A percentile compares a stretch with the other conserved stretches of the same genome.
Conservation (phyloP, 2,113 vertebrate species). For the Zosterops lateralis region DNA sequence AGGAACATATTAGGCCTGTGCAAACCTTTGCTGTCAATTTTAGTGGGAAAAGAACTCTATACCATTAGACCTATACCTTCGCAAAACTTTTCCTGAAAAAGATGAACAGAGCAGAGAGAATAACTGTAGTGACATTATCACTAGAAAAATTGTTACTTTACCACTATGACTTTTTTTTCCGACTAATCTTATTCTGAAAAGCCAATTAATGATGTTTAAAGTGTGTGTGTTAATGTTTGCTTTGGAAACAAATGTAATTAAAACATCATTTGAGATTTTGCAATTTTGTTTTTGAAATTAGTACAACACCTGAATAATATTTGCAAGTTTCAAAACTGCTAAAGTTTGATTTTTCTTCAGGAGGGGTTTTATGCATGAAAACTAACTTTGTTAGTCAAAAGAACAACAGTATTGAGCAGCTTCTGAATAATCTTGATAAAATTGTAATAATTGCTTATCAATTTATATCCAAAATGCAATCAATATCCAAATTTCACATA, state of each 20-base stretch:
- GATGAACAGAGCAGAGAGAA: not conserved
- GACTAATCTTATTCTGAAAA: not conserved
- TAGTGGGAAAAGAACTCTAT: not conserved
- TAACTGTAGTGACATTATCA: not conserved
- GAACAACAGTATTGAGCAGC: not conserved
- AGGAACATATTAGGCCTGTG: not conserved
- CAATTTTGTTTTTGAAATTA: constrained; percentile 12
- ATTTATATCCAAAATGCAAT: not conserved
- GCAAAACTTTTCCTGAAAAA: not conserved
- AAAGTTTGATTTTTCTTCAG: not conserved
- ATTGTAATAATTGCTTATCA: not conserved
- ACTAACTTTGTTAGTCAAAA: not conserved
- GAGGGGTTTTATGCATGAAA: not conserved
- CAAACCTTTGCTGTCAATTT: not conserved
- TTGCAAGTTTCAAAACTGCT: not conserved
- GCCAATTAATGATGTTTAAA: constrained; percentile 34
- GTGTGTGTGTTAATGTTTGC: not conserved
- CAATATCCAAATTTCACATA: not conserved
- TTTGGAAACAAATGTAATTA: constrained; percentile 25
- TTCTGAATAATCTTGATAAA: not conserved
- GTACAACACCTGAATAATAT: not conserved
- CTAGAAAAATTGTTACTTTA: constrained; percentile 12
- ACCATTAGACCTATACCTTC: not conserved
- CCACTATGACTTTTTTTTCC: not conserved
- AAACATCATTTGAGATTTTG: not conserved